Base-by-base conservation (phyloP, 2,888 invertebrate genomes). In the Metopia argyrocephala region DNA sequence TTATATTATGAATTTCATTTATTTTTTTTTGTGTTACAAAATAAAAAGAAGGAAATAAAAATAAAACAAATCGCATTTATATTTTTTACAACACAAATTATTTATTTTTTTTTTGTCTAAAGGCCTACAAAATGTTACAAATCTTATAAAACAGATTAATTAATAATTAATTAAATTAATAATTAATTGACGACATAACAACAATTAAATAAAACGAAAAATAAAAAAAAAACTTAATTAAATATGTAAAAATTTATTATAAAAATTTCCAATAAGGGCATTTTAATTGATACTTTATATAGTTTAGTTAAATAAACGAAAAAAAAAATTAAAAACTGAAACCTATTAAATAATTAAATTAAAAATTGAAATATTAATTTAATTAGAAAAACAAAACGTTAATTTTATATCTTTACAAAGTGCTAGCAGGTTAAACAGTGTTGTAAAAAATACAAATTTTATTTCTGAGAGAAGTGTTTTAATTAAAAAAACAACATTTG, bases 251-350 rank as follows among this genome's bases (percentile, higher is more conserved):
- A 73, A 57, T 78, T 59, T 57, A 46, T 15, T 12, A 38, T 31
- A 45, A 46, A 2, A 12, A 23, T 45, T 12, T 45, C 23, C 50
- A n/a, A 27, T 71, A 62, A 78, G 70, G 59, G 23, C 59, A 71
- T 59, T 70, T 65, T 79, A 79, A 71, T 79, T 79, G 65, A 79
- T 79, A 71, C 75, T 70, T 70, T 38, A 38, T n/a, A n/a, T n/a
- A 70, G 56, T 79, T 74, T 79, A 74, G 64, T 57, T 48, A 46
- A 73, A 59, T 56, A 27, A 56, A 27, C 9, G 62, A 57, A 65
- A 45, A 25, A 57, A 46, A 50, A 65, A 48, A 56, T 64, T 52
- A 62, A 66, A 57, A 74, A 79, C 69, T 18, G 28, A 57, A 50
- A 45, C 56, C 38, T 15, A 62, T 50, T 31, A 25, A 50, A 61